Evolutionary conservation across 2,888 invertebrate species (phyloP).

Genomic region (Acronicta aceris): DNA sequence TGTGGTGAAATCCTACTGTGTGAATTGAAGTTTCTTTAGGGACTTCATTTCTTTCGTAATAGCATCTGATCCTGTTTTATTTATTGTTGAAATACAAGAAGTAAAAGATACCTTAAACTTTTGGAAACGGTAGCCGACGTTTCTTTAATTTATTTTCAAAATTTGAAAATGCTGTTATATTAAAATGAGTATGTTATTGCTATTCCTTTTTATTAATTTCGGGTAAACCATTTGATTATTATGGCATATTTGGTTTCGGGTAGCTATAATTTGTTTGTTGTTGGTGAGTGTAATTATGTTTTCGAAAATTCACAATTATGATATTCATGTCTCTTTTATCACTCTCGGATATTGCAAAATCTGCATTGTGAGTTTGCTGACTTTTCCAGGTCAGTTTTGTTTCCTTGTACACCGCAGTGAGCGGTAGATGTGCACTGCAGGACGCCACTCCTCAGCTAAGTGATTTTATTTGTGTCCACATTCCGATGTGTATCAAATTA

Average conservation of each 20-base stretch:
- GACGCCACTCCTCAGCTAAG: constrained; percentile 86
- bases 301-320: no score
- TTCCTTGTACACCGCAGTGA: constrained; percentile 65
- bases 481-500: constrained; percentile 88
- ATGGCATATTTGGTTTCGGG: not conserved
- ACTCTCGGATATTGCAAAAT: constrained; percentile 17
- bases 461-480: constrained; percentile 89
- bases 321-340: not conserved
- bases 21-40: constrained; percentile 35
- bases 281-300: no score
- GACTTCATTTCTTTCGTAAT: constrained; percentile 52
- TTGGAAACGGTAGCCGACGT: constrained; percentile 35
- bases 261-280: not conserved
- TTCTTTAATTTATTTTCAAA: not conserved
- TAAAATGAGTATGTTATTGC: not conserved
- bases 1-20: constrained; percentile 48
- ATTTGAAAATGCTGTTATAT: not conserved
- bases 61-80: constrained; percentile 46
- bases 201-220: not conserved
- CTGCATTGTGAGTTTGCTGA: constrained; percentile 15
- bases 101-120: constrained; percentile 42
- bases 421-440: constrained; percentile 82
- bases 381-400: constrained; percentile 54
- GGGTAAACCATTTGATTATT: not conserved
- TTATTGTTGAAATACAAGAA: constrained; percentile 50